These are phyloP conservation scores for Ephialtes manifestator DNA, from an alignment of 2,888 invertebrate genomes.

Conservation along the genomic window DNA sequence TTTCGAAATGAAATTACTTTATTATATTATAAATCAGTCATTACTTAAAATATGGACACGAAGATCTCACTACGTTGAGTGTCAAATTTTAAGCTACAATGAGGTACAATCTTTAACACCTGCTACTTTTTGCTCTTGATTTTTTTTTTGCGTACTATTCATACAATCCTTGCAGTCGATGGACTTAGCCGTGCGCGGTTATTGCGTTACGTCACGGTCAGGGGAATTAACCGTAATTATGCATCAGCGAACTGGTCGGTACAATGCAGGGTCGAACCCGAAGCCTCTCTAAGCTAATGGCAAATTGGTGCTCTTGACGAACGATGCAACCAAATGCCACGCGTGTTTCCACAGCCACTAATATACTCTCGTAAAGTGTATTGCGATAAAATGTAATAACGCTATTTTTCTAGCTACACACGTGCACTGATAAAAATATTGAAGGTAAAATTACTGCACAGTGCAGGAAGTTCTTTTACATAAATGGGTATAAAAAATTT, in stretches of 20 bases:
- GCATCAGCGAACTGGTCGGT: conserved; percentile 56
- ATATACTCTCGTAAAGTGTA: conserved; percentile 17
- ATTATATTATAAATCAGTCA: no score
- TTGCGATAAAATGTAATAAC: conserved; percentile 12
- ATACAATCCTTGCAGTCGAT: background rate
- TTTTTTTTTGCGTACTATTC: background rate
- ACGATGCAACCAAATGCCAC: conserved; percentile 51
- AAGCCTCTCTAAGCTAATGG: conserved; percentile 38
- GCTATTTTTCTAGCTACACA: background rate
- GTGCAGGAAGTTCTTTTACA: no score
- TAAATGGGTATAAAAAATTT: no score
- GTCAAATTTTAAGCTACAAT: no score
- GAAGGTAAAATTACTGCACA: no score
- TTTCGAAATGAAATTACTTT: no score
- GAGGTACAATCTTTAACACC: background rate
- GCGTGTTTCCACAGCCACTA: conserved; percentile 52
- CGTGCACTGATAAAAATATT: no score
- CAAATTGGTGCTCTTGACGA: conserved; percentile 53
- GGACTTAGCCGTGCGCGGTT: background rate
- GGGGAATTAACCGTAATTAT: conserved; percentile 64
- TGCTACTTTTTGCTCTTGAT: background rate
- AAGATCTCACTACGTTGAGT: no score
- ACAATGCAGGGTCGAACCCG: conserved; percentile 56
- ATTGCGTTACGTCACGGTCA: conserved; percentile 61
- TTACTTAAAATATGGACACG: no score